A percentile compares a stretch with the other conserved stretches of the same genome.
These are phyloP conservation scores for Omphaloscelis lunosa DNA, from an alignment of 2,888 invertebrate species.

Conservation along the genomic window DNA sequence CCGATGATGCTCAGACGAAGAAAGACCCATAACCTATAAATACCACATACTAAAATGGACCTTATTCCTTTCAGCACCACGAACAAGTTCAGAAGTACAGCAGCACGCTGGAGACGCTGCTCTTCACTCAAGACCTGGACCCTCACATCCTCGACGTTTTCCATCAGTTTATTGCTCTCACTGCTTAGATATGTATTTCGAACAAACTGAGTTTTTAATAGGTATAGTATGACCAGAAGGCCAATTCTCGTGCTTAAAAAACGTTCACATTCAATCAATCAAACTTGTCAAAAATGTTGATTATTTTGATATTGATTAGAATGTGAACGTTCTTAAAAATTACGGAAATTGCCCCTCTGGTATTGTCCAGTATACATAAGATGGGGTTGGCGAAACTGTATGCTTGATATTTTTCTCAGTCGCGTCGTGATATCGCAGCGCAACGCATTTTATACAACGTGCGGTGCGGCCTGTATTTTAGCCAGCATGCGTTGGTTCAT, in stretches of 20 bases:
- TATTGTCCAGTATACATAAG: conserved; percentile 6
- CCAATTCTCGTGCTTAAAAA: too few relatives aligned
- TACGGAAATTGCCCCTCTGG: too few relatives aligned
- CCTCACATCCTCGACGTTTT: conserved; percentile 98
- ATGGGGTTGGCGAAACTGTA: conserved; percentile 21
- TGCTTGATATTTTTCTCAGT: background rate
- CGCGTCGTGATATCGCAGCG: too few relatives aligned
- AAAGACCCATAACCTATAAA: too few relatives aligned
- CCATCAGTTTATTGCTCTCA: conserved; percentile 98
- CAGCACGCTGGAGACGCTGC: conserved; percentile 97
- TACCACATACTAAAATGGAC: background rate
- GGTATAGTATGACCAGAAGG: background rate
- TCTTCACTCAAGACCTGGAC: conserved; percentile 99
- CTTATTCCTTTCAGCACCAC: conserved; percentile 94
- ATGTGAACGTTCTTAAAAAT: too few relatives aligned
- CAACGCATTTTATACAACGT: background rate
- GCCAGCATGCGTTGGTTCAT: background rate
- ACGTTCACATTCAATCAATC: too few relatives aligned
- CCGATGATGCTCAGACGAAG: too few relatives aligned
- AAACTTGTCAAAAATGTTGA: too few relatives aligned
- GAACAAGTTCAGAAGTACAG: conserved; percentile 99
- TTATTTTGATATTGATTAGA: too few relatives aligned
- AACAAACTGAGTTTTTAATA: conserved; percentile 30
- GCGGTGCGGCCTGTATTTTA: background rate
- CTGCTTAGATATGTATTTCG: conserved; percentile 88